phyloP scores from a whole-genome alignment of 2,113 vertebrate species.

The Oceanites oceanicus region DNA sequence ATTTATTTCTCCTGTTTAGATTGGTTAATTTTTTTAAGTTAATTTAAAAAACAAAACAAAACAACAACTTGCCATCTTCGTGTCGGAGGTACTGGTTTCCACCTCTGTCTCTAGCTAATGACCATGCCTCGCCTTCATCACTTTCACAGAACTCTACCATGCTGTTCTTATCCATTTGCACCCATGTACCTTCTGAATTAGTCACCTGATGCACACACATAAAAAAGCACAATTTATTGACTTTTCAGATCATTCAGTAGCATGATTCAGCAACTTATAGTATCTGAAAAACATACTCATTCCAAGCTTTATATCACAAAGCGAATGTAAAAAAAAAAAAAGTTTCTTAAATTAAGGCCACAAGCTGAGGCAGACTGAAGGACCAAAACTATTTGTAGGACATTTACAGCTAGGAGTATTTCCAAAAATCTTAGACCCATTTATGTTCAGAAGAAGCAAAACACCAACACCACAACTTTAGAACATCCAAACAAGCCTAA shows the following conservation, averaged over 20 bases:
- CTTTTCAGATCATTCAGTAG: constrained; percentile 34
- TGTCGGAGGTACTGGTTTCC: constrained; percentile 97
- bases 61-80: constrained; percentile 88
- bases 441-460: neutral
- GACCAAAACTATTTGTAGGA: constrained; percentile 14
- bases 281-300: constrained; percentile 30
- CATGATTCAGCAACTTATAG: constrained; percentile 50
- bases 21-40: neutral
- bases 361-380: constrained; percentile 67
- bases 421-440: neutral
- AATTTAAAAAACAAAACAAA: constrained; percentile 53
- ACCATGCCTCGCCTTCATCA: constrained; percentile 98
- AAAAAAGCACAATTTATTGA: constrained; percentile 68
- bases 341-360: constrained; percentile 76
- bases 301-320: constrained; percentile 1
- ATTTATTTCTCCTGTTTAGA: neutral
- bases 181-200: constrained; percentile 96
- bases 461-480: neutral
- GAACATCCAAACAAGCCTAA: neutral
- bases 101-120: constrained; percentile 93
- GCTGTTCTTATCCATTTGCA: constrained; percentile 99
- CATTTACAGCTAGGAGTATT: neutral
- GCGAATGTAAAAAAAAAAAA: neutral
- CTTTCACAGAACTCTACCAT: constrained; percentile 99
- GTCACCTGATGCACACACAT: constrained; percentile 89